phyloP scores from a whole-genome alignment of 2,888 invertebrate species.

The Tenthredo notha region DNA sequence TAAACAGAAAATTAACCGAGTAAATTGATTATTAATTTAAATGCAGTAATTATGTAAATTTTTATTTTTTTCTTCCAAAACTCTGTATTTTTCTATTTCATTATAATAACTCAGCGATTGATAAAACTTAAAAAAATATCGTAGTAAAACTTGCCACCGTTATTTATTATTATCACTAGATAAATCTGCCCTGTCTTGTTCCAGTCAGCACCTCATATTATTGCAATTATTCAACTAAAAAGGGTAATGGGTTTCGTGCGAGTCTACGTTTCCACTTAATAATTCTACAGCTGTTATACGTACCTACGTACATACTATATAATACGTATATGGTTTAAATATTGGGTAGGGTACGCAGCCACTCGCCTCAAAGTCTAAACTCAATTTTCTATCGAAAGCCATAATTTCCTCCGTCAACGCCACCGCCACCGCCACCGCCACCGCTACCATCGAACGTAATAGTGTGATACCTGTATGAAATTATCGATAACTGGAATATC shows the following conservation, averaged over 20 bases:
- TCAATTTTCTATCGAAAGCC: conserved; percentile 15
- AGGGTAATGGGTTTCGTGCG: conserved; percentile 25
- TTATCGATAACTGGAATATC: conserved; percentile 15
- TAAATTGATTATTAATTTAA: not conserved
- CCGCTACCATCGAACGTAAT: not conserved
- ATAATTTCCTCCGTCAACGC: conserved; percentile 14
- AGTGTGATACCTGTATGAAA: not conserved
- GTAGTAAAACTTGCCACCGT: not conserved
- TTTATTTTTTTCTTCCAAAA: not conserved
- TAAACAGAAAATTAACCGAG: not conserved
- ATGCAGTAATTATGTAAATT: not conserved
- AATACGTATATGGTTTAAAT: not conserved
- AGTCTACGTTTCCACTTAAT: not conserved
- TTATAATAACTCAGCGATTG: not conserved
- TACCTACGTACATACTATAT: not conserved
- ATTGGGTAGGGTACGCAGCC: conserved; percentile 19
- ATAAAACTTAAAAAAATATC: not conserved
- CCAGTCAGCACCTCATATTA: not conserved
- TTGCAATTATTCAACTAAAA: conserved; percentile 43
- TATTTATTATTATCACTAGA: conserved; percentile 19
- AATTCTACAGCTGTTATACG: not conserved
- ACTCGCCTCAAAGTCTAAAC: not conserved
- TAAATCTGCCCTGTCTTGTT: conserved; percentile 5
- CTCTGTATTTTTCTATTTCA: not conserved
- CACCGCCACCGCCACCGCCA: not conserved